phyloP scores from a whole-genome alignment of 2,888 invertebrate genomes.

The Zhengitettix transpicula region DNA sequence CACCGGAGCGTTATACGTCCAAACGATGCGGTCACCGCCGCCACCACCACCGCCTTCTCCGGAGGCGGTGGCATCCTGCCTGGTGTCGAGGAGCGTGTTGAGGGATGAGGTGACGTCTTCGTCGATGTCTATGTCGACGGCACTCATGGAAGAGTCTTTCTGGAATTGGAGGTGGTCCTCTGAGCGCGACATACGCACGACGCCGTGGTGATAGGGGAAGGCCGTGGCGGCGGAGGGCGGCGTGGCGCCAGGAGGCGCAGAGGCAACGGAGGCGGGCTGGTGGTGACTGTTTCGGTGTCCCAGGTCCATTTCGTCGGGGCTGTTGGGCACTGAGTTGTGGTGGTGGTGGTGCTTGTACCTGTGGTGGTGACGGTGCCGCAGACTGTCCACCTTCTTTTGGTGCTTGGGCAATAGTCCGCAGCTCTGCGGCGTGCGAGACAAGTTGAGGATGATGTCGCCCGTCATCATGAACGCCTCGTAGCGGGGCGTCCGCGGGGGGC shows the following conservation, averaged over 20 bases:
- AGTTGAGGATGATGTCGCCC: constrained; percentile 85
- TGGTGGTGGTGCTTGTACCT: constrained; percentile 18
- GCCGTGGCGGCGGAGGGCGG: constrained; percentile 8
- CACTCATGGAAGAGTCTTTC: constrained; percentile 60
- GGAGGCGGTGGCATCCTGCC: constrained; percentile 27
- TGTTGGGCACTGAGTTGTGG: constrained; percentile 50
- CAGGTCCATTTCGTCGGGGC: constrained; percentile 42
- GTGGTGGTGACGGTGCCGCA: constrained; percentile 8
- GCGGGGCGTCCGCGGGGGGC: constrained; percentile 33
- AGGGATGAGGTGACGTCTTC: constrained; percentile 87
- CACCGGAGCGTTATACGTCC: constrained; percentile 81
- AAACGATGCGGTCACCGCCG: constrained; percentile 48
- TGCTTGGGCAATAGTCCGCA: constrained; percentile 40
- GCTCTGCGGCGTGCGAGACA: constrained; percentile 64
- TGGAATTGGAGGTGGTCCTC: constrained; percentile 81
- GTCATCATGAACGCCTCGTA: constrained; percentile 97
- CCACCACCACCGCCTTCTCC: constrained; percentile 2
- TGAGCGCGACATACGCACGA: constrained; percentile 75
- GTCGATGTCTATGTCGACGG: constrained; percentile 81
- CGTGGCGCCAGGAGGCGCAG: constrained; percentile 32
- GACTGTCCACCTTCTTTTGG: constrained; percentile 33
- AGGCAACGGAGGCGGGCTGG: constrained; percentile 32
- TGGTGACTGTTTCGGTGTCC: constrained; percentile 8
- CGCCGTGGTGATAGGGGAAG: constrained; percentile 28
- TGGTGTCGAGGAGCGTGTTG: constrained; percentile 73